Conservation (phyloP, 2,797 vertebrate genomes). For the Heliangelus exortis region DNA sequence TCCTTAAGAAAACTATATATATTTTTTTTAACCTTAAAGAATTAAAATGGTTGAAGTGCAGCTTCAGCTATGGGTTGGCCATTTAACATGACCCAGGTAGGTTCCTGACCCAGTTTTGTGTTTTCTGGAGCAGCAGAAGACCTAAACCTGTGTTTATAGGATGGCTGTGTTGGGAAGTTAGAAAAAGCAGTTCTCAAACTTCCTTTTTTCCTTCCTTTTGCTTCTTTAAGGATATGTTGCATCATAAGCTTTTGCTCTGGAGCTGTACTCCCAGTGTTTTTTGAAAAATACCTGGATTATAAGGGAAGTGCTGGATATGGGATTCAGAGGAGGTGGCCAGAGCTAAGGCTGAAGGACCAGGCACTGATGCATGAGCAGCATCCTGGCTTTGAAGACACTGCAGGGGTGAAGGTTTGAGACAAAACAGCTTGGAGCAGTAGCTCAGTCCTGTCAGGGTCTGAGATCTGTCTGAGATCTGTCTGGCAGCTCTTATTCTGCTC, state of each 20-base stretch:
- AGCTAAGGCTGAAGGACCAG: neutral
- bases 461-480: neutral
- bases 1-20: neutral
- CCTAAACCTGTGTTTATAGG: neutral
- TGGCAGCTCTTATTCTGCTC: neutral
- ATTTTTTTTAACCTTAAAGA: neutral
- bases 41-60: neutral
- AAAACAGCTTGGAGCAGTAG: neutral
- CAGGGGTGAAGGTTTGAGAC: neutral
- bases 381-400: neutral
- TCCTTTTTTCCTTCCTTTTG: neutral
- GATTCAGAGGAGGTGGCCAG: neutral
- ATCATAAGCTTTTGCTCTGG: neutral
- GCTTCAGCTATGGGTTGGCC: too few relatives aligned
- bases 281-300: neutral
- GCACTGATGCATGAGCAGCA: neutral
- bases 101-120: neutral
- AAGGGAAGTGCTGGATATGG: neutral
- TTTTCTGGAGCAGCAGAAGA: neutral
- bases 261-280: neutral
- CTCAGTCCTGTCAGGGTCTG: neutral
- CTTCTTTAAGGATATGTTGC: neutral
- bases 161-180: neutral
- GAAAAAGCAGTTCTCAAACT: neutral
- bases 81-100: neutral